A percentile compares a stretch with the other conserved stretches of the same genome.
Conservation (phyloP, 2,113 vertebrate genomes). For the Eidolon helvum region DNA sequence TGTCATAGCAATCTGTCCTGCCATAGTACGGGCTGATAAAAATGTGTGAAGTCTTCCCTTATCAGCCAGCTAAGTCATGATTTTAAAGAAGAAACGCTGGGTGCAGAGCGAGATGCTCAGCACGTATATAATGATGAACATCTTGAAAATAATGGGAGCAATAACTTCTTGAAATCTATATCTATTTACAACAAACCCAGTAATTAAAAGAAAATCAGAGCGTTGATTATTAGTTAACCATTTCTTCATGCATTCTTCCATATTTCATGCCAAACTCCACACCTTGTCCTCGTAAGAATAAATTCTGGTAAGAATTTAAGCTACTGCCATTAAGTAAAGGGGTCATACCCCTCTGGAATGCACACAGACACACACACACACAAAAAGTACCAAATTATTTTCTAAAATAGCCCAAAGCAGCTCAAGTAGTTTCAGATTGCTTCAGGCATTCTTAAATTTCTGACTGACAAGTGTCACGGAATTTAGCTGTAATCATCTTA, state of each 20-base stretch:
- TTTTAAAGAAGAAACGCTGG: neutral
- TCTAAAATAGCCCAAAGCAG: conserved; percentile 67
- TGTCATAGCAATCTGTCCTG: neutral
- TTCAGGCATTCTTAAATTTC: conserved; percentile 61
- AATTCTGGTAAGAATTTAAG: neutral
- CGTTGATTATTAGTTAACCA: neutral
- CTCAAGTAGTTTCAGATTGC: conserved; percentile 48
- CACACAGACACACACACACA: neutral
- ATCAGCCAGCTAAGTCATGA: neutral
- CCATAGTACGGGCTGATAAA: neutral
- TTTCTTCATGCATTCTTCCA: neutral
- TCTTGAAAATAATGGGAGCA: neutral
- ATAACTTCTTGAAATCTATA: neutral
- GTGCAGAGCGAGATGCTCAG: neutral
- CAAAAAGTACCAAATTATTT: conserved; percentile 64
- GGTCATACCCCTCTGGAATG: conserved; percentile 28
- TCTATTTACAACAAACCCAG: neutral
- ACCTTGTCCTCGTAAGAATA: too few species aligned
- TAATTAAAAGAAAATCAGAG: neutral
- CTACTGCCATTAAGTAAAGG: conserved; percentile 1
- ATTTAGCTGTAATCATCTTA: conserved; percentile 51
- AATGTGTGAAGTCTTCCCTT: neutral
- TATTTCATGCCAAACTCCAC: neutral
- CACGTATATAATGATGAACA: neutral
- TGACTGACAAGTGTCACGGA: conserved; percentile 20